phyloP scores from a whole-genome alignment of 2,113 vertebrate genomes.

The Epinephelus fuscoguttatus region DNA sequence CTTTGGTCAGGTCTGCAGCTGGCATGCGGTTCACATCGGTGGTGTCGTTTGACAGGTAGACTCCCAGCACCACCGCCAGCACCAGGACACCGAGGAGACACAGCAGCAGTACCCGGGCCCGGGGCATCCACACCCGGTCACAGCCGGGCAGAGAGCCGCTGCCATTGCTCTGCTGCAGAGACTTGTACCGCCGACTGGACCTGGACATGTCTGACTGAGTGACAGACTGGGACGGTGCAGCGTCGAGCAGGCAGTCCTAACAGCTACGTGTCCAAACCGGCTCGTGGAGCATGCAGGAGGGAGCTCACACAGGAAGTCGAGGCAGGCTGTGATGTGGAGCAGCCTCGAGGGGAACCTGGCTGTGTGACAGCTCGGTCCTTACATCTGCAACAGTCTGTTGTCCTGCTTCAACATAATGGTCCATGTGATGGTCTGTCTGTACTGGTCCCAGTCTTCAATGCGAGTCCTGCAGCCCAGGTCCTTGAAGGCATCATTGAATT shows the following conservation, averaged over 20 bases:
- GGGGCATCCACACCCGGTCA: conserved; percentile 66
- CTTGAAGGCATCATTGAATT: not conserved
- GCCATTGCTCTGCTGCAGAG: conserved; percentile 64
- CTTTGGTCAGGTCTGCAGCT: conserved; percentile 66
- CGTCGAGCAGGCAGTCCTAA: not conserved
- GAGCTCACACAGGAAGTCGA: conserved; percentile 53
- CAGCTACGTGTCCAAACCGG: conserved; percentile 69
- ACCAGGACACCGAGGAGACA: conserved; percentile 78
- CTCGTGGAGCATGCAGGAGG: conserved; percentile 13
- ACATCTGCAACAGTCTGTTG: not conserved
- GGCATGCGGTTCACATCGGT: conserved; percentile 39
- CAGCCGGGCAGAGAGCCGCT: conserved; percentile 61
- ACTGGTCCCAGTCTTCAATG: not conserved
- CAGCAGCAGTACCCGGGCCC: conserved; percentile 77
- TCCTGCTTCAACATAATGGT: not conserved
- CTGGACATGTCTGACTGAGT: conserved; percentile 74
- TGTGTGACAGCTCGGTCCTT: not conserved
- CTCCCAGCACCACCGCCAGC: conserved; percentile 76
- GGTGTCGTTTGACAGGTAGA: conserved; percentile 79
- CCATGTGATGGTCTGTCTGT: not conserved
- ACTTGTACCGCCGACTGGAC: conserved; percentile 75
- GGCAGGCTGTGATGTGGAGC: not conserved
- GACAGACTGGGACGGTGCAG: not conserved
- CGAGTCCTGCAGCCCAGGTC: not conserved
- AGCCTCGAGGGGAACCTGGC: not conserved